phyloP scores from a whole-genome alignment of 1,140 invertebrate species.

The honey bee (Apis mellifera) region Amel_HAv3.1 CM009933.2:2802501-2803000 shows the following conservation, averaged over 20 bases:
- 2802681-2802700: not conserved
- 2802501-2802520: not conserved
- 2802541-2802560: constrained; percentile 4
- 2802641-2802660: not conserved
- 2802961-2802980: constrained; percentile 68
- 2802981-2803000: constrained; percentile 74
- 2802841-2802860: constrained; percentile 38
- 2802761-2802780: constrained; percentile 70
- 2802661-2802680: not conserved
- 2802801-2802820: constrained; percentile 37
- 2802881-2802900: constrained; percentile 60
- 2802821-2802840: constrained; percentile 32
- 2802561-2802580: constrained; percentile 30
- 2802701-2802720: not conserved
- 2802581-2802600: constrained; percentile 5
- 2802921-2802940: constrained; percentile 61
- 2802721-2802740: constrained; percentile 44
- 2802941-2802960: constrained; percentile 76
- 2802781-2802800: constrained; percentile 52
- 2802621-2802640: not conserved
- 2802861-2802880: constrained; percentile 42
- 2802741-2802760: constrained; percentile 62
- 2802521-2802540: constrained; percentile 15
- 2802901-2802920: constrained; percentile 30
- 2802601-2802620: constrained; percentile 7